These are phyloP conservation scores for Drosophila stalkeri DNA, from an alignment of 2,888 invertebrate genomes.

Conservation along the genomic window DNA sequence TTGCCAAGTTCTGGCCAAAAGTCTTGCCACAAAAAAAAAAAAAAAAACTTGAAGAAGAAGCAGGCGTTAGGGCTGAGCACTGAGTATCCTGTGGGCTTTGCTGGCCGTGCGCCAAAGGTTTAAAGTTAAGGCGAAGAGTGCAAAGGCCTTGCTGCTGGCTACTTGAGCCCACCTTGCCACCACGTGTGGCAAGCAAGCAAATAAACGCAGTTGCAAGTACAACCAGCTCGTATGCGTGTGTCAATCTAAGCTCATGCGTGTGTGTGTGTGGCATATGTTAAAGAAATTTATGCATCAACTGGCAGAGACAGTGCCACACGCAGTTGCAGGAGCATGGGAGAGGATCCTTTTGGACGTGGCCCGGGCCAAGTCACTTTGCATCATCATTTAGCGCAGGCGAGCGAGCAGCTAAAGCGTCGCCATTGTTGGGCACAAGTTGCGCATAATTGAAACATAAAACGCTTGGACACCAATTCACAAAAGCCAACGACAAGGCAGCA, in stretches of 20 bases:
- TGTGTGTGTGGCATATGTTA: conserved; percentile 52
- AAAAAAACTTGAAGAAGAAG: neutral
- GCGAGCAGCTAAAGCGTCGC: conserved; percentile 59
- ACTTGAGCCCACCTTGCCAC: conserved; percentile 56
- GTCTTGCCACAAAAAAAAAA: conserved; percentile 25
- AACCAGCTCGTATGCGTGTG: conserved; percentile 33
- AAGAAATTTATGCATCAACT: conserved; percentile 76
- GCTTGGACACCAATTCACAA: conserved; percentile 81
- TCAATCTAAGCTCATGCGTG: conserved; percentile 37
- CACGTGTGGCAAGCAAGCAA: conserved; percentile 42
- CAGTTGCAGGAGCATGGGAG: conserved; percentile 6
- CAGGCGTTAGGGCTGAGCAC: neutral
- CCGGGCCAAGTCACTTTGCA: conserved; percentile 72
- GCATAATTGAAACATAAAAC: conserved; percentile 80
- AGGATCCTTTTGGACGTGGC: conserved; percentile 42
- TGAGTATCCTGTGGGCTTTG: conserved; percentile 12
- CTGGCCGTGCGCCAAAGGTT: conserved; percentile 43
- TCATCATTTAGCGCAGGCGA: conserved; percentile 67
- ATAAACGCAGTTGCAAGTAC: conserved; percentile 44
- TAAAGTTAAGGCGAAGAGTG: conserved; percentile 44
- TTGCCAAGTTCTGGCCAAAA: conserved; percentile 39
- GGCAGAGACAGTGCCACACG: conserved; percentile 38
- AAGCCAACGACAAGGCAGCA: conserved; percentile 57
- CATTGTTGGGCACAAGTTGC: conserved; percentile 78
- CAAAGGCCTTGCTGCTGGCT: conserved; percentile 63